Percentiles rank a stretch among this genome's conserved stretches.
phyloP scores from a whole-genome alignment of 2,797 vertebrate genomes.

The Orientallactaga sibirica region DNA sequence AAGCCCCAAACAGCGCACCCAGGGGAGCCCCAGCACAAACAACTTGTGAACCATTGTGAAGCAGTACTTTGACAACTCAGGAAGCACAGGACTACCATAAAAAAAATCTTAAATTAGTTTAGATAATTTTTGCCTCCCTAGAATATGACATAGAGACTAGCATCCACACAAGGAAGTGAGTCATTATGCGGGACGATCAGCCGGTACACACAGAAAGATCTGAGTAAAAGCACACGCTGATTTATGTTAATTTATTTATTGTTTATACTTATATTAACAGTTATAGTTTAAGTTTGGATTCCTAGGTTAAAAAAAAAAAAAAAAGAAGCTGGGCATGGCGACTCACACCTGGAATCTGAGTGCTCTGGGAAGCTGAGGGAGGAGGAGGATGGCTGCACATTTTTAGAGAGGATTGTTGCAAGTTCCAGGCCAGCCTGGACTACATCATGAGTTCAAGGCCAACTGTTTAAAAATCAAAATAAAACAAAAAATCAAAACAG shows the following conservation, averaged over 20 bases:
- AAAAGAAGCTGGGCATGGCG: background rate
- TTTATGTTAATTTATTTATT: slow-evolving; percentile 24
- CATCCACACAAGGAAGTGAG: slow-evolving; percentile 62
- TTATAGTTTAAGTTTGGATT: slow-evolving; percentile 58
- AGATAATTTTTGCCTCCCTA: slow-evolving; percentile 60
- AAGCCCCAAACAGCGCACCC: background rate
- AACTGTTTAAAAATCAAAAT: background rate
- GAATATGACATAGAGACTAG: slow-evolving; percentile 61
- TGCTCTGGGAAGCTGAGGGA: background rate
- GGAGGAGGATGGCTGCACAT: background rate
- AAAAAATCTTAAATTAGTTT: slow-evolving; percentile 57
- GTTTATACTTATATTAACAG: slow-evolving; percentile 1
- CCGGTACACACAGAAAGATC: slow-evolving; percentile 23
- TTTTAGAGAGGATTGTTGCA: too few species aligned
- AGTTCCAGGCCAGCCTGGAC: background rate
- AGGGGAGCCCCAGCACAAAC: background rate
- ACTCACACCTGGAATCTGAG: background rate
- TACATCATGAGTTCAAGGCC: background rate
- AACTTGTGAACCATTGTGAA: slow-evolving; percentile 34
- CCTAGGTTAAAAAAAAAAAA: background rate
- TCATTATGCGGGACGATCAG: slow-evolving; percentile 19
- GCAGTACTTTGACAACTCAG: background rate
- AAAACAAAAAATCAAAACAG: background rate
- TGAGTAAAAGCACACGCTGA: background rate
- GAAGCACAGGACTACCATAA: slow-evolving; percentile 34